Base-by-base conservation (phyloP, 2,797 vertebrate genomes). In the Lateolabrax maculatus region DNA sequence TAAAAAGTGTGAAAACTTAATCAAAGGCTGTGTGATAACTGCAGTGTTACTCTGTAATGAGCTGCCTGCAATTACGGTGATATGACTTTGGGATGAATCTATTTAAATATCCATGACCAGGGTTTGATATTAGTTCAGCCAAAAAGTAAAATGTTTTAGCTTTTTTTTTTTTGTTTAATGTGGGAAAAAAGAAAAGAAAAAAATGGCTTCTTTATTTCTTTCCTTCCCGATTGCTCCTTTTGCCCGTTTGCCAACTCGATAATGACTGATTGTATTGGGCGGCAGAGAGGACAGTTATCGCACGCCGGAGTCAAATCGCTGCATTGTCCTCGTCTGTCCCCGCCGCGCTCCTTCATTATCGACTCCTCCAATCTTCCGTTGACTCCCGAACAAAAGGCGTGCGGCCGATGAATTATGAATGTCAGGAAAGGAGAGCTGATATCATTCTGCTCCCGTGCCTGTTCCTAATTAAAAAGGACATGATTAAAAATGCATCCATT, bases 401-500 rank as follows among this genome's bases (percentile, higher is more conserved):
- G 77, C 15, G 7, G 31, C 55, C 8, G 19, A 48, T 90, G 86
- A 91, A 93, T 93, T 89, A 91, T 92, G 75, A 75, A 92, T 89
- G 88, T 61, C 71, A 46, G 52, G 65, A 83, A 71, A 73, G 46
- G 39, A 66, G 74, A 58, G 71, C 57, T 31, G 81, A 75, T 80
- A 69, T 81, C 70, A 52, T 43, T 79, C 77, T 79, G 81, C 77
- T 80, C 64, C 74, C 64, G 0, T 48, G 78, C 31, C 82, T 61
- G 76, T 18, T 80, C 70, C 88, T 90, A 83, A 90, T 88, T 87
- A 89, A 89, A 90, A 79, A 79, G 82, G 75, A 61, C 43, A n/a
- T 3, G 71, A 93, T 93, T 90, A 88, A 90, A 93, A 89, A 93
- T 89, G 89, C 83, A 86, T 90, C 78, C 71, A 79, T 90, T 77